These are phyloP conservation scores for Corbicula japonica DNA, from an alignment of 2,888 invertebrate genomes.

Conservation along the genomic window DNA sequence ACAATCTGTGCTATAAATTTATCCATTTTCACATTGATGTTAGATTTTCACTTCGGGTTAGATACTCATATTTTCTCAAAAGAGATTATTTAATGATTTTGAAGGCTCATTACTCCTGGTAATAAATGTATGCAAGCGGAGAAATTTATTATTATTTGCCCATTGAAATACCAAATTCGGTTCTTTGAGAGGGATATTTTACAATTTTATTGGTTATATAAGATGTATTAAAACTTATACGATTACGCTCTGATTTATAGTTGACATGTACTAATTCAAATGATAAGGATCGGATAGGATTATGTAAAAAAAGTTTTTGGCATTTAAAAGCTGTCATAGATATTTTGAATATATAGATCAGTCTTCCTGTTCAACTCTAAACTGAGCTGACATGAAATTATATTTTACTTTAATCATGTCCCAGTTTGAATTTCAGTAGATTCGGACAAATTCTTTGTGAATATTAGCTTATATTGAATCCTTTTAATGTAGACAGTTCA, in stretches of 20 bases:
- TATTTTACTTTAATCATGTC: no score
- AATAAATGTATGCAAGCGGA: not conserved
- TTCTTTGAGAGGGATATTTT: slow-evolving; percentile 10
- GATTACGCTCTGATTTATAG: not conserved
- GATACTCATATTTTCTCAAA: slow-evolving; percentile 1
- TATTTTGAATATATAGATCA: no score
- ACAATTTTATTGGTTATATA: slow-evolving; percentile 1
- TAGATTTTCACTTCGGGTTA: not conserved
- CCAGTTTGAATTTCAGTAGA: no score
- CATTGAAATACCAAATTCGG: slow-evolving; percentile 7
- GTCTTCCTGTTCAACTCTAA: no score
- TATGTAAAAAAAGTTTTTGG: no score
- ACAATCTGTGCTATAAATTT: slow-evolving; percentile 19
- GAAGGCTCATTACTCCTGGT: not conserved
- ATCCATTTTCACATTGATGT: slow-evolving; percentile 30
- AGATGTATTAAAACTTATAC: not conserved
- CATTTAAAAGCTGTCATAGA: no score
- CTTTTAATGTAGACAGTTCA: no score
- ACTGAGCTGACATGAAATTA: no score
- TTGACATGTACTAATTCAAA: no score
- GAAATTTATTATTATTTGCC: slow-evolving; percentile 2
- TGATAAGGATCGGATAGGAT: no score
- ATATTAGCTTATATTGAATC: no score
- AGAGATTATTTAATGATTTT: slow-evolving; percentile 9
- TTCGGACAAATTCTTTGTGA: no score